A percentile compares a stretch with the other conserved stretches of the same genome.
Conservation (phyloP, 2,888 invertebrate genomes). For the Volucella inflata region DNA sequence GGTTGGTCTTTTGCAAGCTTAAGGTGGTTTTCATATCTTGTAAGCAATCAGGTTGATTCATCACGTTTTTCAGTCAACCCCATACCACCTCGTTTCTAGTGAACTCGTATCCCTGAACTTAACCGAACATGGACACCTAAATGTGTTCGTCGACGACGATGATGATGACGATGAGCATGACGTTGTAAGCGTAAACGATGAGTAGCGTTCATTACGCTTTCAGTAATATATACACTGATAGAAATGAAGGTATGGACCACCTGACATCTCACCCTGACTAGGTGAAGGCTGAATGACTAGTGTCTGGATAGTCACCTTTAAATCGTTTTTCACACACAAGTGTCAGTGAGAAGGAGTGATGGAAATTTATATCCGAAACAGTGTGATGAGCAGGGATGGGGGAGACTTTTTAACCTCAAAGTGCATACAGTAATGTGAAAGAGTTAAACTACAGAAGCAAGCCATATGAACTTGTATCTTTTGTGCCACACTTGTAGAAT, state of each 20-base stretch:
- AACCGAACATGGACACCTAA: constrained; percentile 37
- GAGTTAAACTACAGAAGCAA: neutral
- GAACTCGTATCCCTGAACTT: neutral
- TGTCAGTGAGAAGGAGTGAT: neutral
- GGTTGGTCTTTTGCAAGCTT: constrained; percentile 1
- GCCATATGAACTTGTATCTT: no score
- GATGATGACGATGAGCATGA: constrained; percentile 15
- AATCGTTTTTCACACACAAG: constrained; percentile 1
- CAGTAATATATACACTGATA: constrained; percentile 39
- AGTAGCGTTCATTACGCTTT: constrained; percentile 63
- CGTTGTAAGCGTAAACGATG: constrained; percentile 25
- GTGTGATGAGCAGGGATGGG: neutral
- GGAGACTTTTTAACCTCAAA: neutral
- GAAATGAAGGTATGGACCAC: constrained; percentile 6
- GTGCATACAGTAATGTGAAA: neutral
- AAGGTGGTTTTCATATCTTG: constrained; percentile 56
- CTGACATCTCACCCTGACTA: neutral
- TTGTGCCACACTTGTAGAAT: no score
- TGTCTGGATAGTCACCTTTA: constrained; percentile 45
- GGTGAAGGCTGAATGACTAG: constrained; percentile 56
- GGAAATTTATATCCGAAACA: constrained; percentile 2
- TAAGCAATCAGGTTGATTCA: constrained; percentile 61
- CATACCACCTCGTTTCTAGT: no score
- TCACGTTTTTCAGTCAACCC: neutral
- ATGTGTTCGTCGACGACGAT: constrained; percentile 6